phyloP scores from a whole-genome alignment of 2,113 vertebrate species.

The Holacanthus passer region DNA sequence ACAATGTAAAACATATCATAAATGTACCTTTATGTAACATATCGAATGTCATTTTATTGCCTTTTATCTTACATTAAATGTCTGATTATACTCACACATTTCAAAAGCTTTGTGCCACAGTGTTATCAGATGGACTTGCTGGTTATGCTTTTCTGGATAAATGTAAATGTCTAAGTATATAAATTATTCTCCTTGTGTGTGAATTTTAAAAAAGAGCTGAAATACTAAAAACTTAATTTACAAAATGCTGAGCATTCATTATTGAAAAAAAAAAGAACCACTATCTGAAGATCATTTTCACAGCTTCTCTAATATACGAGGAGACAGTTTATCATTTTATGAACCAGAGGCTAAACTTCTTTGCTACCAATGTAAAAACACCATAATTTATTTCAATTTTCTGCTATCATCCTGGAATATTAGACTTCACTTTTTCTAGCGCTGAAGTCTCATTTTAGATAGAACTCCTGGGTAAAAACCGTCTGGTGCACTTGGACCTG shows the following conservation, averaged over 20 bases:
- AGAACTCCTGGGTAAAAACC: conserved; percentile 12
- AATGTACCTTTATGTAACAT: not conserved
- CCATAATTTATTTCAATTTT: not conserved
- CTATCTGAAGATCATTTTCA: not conserved
- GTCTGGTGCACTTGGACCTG: conserved; percentile 9
- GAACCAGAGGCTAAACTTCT: not conserved
- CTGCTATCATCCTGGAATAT: conserved; percentile 9
- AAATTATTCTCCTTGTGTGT: not conserved
- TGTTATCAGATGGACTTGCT: not conserved
- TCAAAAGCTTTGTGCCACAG: not conserved
- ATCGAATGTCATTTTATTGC: not conserved
- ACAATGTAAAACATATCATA: not conserved
- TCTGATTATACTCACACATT: not conserved
- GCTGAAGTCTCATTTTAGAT: conserved; percentile 34
- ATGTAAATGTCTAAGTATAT: not conserved
- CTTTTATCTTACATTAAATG: not conserved
- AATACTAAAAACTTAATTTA: not conserved
- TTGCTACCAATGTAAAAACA: not conserved
- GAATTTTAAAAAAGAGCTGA: not conserved
- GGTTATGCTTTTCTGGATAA: not conserved
- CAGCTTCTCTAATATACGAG: not conserved
- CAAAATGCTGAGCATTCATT: not conserved
- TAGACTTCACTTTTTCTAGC: conserved; percentile 16
- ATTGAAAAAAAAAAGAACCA: not conserved
- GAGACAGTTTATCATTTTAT: not conserved